Evolutionary conservation across 2,113 vertebrate species (phyloP).

Genomic region (Phalacrocorax aristotelis): DNA sequence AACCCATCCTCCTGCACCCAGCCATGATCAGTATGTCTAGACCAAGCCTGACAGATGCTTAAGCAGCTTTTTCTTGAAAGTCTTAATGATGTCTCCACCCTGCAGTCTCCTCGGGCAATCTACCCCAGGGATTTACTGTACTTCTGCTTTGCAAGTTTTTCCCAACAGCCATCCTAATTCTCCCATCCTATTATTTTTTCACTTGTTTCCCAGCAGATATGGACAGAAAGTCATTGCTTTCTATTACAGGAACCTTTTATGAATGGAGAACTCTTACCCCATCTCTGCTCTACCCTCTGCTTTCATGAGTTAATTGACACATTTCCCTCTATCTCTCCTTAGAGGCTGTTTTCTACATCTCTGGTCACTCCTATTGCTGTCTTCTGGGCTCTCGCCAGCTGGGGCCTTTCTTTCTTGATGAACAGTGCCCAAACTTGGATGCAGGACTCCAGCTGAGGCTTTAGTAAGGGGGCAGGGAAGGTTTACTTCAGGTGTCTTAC

Average conservation of each 20-base stretch:
- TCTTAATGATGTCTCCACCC: background rate
- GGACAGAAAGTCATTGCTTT: background rate
- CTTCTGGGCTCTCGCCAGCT: background rate
- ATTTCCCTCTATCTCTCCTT: background rate
- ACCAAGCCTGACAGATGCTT: background rate
- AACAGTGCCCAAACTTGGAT: conserved; percentile 9
- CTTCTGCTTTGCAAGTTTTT: background rate
- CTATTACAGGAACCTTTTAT: background rate
- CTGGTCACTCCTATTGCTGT: background rate
- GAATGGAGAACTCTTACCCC: background rate
- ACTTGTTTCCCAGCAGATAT: background rate
- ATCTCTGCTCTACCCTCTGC: accelerated
- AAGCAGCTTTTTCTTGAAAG: background rate
- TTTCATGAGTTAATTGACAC: background rate
- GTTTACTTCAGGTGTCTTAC: background rate
- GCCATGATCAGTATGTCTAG: background rate
- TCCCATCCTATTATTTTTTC: background rate
- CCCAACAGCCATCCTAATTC: background rate
- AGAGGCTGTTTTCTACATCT: background rate
- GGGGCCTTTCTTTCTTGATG: background rate
- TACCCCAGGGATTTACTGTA: background rate
- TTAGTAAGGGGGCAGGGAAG: background rate
- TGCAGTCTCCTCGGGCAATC: background rate
- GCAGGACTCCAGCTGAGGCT: background rate
- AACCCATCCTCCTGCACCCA: background rate